phyloP scores from a whole-genome alignment of 2,888 invertebrate species.

The Megalurothrips usitatus region DNA sequence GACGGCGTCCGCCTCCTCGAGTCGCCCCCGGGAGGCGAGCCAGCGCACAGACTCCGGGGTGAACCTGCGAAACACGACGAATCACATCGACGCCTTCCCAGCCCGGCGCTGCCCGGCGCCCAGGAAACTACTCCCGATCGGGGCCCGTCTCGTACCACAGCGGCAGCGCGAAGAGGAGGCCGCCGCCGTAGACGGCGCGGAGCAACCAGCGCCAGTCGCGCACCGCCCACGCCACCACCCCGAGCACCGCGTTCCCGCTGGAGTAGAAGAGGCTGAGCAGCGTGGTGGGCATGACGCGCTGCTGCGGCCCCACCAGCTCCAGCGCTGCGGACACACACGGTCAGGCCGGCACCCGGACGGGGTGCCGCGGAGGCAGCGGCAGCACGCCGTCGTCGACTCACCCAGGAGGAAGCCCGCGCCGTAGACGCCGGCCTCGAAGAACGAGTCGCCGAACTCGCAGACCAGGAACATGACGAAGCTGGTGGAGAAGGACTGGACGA shows the following conservation, averaged over 20 bases:
- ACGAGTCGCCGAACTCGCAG: conserved; percentile 67
- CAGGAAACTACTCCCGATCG: too few species aligned
- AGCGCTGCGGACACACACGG: conserved; percentile 51
- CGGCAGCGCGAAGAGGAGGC: conserved; percentile 62
- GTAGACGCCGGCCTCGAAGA: conserved; percentile 64
- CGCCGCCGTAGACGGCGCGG: conserved; percentile 61
- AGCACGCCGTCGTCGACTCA: too few species aligned
- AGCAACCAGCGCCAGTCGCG: conserved; percentile 66
- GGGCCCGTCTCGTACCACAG: too few species aligned
- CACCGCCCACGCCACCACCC: conserved; percentile 55
- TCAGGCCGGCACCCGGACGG: too few species aligned
- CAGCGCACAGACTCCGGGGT: conserved; percentile 64
- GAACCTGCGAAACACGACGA: conserved; percentile 44
- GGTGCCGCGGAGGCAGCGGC: too few species aligned
- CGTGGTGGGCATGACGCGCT: conserved; percentile 55
- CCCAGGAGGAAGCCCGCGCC: conserved; percentile 69
- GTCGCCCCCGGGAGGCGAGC: conserved; percentile 56
- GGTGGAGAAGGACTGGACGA: conserved; percentile 63
- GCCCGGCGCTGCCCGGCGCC: too few species aligned
- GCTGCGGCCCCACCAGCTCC: conserved; percentile 69
- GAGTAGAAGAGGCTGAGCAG: conserved; percentile 61
- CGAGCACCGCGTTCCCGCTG: conserved; percentile 59
- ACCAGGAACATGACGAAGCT: conserved; percentile 64
- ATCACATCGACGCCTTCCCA: too few species aligned
- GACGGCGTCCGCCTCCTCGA: conserved; percentile 53